Conservation (phyloP, 2,888 invertebrate species). For the Scaptomyza reducta region DNA sequence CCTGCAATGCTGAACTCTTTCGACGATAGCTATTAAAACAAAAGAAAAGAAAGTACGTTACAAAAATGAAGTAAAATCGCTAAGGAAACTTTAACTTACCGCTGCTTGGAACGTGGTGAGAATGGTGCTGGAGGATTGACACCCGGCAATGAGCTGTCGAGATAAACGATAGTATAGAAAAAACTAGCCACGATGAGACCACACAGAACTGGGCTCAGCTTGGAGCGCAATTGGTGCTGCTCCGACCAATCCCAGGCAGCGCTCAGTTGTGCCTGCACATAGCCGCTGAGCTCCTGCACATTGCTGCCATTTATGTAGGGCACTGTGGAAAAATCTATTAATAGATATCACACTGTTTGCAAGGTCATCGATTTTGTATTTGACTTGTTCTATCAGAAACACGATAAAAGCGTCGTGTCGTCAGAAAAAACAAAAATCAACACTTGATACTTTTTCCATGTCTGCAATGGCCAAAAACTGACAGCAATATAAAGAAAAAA, state of each 20-base stretch:
- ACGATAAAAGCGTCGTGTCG: constrained; percentile 26
- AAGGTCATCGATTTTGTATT: constrained; percentile 40
- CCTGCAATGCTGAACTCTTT: constrained; percentile 81
- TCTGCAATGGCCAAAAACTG: constrained; percentile 12
- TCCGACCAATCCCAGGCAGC: constrained; percentile 70
- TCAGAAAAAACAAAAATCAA: constrained; percentile 1
- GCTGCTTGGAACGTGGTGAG: constrained; percentile 85
- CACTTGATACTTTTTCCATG: constrained; percentile 1
- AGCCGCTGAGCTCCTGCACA: constrained; percentile 60
- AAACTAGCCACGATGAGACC: constrained; percentile 85
- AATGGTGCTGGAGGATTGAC: constrained; percentile 87
- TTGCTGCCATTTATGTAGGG: constrained; percentile 64
- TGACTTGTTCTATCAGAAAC: constrained; percentile 14
- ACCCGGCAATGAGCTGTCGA: constrained; percentile 87
- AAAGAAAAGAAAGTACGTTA: constrained; percentile 1
- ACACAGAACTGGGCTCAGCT: constrained; percentile 81
- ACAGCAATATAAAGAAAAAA: constrained; percentile 25
- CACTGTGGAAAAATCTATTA: constrained; percentile 65
- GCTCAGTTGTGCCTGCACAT: constrained; percentile 64
- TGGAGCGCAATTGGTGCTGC: constrained; percentile 64
- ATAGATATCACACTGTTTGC: constrained; percentile 19
- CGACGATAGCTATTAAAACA: constrained; percentile 73
- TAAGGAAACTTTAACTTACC: constrained; percentile 71
- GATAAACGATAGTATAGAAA: constrained; percentile 86
- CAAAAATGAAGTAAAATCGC: neutral